Conservation (phyloP, 2,797 vertebrate genomes). For the Etheostoma perlongum region DNA sequence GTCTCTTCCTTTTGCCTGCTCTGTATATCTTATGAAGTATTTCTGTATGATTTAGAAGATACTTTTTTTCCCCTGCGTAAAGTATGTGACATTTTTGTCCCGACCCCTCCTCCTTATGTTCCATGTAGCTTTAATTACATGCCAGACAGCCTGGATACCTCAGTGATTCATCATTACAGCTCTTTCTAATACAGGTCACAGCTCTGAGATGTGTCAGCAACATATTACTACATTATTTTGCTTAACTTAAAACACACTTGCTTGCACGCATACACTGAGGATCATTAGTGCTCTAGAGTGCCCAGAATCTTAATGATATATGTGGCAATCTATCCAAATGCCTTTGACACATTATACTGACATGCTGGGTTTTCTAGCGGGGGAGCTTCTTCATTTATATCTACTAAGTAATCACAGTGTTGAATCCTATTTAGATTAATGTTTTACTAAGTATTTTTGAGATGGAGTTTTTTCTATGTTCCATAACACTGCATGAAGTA, state of each 20-base stretch:
- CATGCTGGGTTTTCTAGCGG: constrained; percentile 22
- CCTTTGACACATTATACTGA: constrained; percentile 16
- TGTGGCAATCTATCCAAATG: constrained; percentile 60
- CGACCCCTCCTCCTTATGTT: constrained; percentile 48
- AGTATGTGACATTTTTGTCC: constrained; percentile 19
- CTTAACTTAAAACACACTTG: constrained; percentile 24
- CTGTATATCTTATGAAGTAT: neutral
- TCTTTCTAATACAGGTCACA: constrained; percentile 54
- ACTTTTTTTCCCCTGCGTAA: neutral
- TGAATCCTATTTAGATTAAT: constrained; percentile 14
- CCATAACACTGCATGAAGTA: constrained; percentile 17
- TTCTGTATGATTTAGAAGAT: constrained; percentile 9
- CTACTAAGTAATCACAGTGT: constrained; percentile 26
- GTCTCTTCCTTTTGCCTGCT: neutral
- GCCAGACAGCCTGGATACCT: constrained; percentile 72
- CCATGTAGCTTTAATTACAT: constrained; percentile 70
- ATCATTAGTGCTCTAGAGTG: constrained; percentile 41
- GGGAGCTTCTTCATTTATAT: constrained; percentile 33
- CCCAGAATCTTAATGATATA: constrained; percentile 59
- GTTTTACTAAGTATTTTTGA: constrained; percentile 8
- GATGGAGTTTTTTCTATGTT: neutral
- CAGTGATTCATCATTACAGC: constrained; percentile 64
- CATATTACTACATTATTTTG: constrained; percentile 57
- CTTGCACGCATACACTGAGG: constrained; percentile 12
- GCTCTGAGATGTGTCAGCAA: constrained; percentile 48